Evolutionary conservation across 2,888 invertebrate species (phyloP).

Genomic region (Ichneumon xanthorius): DNA sequence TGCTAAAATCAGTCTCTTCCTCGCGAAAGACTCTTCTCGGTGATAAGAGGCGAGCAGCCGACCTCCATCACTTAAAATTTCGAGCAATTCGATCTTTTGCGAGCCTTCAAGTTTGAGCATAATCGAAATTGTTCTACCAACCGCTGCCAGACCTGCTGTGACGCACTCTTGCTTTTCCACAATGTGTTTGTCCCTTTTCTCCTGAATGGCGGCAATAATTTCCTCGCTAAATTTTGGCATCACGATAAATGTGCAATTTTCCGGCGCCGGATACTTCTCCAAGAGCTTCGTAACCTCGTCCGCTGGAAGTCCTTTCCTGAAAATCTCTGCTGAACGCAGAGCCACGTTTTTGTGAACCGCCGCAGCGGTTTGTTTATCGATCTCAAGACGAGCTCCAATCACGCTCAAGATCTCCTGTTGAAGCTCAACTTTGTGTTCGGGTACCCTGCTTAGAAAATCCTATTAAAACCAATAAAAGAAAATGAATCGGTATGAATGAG

Average conservation of each 20-base stretch:
- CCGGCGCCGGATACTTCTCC: conserved; percentile 34
- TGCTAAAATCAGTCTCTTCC: not conserved
- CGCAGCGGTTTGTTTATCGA: conserved; percentile 7
- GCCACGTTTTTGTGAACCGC: conserved; percentile 43
- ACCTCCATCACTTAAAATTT: not conserved
- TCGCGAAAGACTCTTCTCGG: not conserved
- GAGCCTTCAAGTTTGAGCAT: not conserved
- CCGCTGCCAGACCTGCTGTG: not conserved
- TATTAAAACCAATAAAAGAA: too few relatives aligned
- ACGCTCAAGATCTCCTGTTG: conserved; percentile 28
- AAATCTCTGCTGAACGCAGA: conserved; percentile 43
- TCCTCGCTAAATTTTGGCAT: conserved; percentile 39
- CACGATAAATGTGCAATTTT: conserved; percentile 26
- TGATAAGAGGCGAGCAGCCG: not conserved
- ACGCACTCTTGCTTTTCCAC: not conserved
- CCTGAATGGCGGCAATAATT: conserved; percentile 21
- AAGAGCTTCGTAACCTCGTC: conserved; percentile 29
- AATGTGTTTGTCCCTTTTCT: not conserved
- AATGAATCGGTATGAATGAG: too few relatives aligned
- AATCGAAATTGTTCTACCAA: not conserved
- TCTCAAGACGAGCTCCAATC: conserved; percentile 34
- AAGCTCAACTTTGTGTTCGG: conserved; percentile 41
- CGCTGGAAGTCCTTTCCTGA: conserved; percentile 39
- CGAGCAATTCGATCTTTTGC: not conserved
- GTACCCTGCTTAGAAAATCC: too few relatives aligned